Percentiles rank a stretch among this genome's conserved stretches.
These are phyloP conservation scores for Morpho deidamia DNA, from an alignment of 2,888 invertebrate genomes.

Conservation along the genomic window DNA sequence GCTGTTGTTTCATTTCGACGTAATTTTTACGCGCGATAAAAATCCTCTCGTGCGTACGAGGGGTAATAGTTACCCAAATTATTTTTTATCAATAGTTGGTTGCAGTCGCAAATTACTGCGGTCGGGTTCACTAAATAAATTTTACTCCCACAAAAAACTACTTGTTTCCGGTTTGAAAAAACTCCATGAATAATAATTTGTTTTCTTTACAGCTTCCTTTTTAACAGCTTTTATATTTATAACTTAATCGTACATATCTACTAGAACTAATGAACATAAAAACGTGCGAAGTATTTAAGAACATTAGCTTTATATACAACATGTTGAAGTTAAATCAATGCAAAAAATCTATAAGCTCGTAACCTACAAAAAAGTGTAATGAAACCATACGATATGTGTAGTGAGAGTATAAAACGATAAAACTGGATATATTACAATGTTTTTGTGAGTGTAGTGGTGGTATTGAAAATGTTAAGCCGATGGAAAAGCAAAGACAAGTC, in stretches of 20 bases:
- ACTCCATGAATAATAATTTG: neutral
- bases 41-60: too few species aligned
- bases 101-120: too few species aligned
- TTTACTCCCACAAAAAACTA: too few species aligned
- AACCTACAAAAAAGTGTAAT: neutral
- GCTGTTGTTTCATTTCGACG: too few species aligned
- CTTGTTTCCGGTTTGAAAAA: too few species aligned
- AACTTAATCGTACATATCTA: conserved; percentile 8
- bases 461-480: conserved; percentile 83
- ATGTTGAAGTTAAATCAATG: neutral
- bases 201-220: conserved; percentile 5
- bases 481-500: conserved; percentile 92
- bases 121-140: too few species aligned
- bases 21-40: too few species aligned
- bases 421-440: conserved; percentile 12
- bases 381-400: conserved; percentile 12
- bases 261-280: conserved; percentile 4
- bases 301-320: neutral
- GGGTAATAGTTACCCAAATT: too few species aligned
- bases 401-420: conserved; percentile 16
- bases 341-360: neutral
- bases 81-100: too few species aligned
- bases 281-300: neutral
- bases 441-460: conserved; percentile 12
- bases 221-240: conserved; percentile 2